Percentiles rank a stretch among this genome's conserved stretches.
phyloP scores from a whole-genome alignment of 2,797 vertebrate species.

The Phrynocephalus forsythii region DNA sequence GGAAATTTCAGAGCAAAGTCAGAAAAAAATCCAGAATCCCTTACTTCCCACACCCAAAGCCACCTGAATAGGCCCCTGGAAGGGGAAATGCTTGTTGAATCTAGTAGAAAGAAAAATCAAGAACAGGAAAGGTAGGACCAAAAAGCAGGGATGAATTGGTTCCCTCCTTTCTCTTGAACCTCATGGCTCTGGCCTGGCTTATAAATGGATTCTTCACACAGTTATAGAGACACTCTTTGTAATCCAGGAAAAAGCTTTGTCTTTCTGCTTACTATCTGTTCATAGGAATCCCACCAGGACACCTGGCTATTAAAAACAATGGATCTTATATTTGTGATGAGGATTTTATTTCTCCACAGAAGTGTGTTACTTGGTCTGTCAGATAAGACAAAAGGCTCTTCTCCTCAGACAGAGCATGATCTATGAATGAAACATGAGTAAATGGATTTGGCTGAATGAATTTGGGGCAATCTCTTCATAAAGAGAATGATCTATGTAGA shows the following conservation, averaged over 20 bases:
- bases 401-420: background rate
- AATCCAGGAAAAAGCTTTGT: background rate
- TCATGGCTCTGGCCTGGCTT: background rate
- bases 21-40: background rate
- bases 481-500: background rate
- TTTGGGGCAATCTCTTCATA: too few species aligned
- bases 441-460: background rate
- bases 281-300: background rate
- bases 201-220: background rate
- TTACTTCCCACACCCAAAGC: too few species aligned
- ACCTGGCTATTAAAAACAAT: background rate
- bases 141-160: background rate
- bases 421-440: background rate
- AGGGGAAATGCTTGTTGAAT: background rate
- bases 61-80: background rate
- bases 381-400: background rate
- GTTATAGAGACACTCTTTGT: background rate
- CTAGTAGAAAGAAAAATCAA: background rate
- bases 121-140: background rate
- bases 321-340: conserved; percentile 4
- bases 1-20: background rate
- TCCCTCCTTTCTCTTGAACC: background rate
- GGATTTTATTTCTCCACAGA: background rate
- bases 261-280: background rate
- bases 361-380: background rate